Evolutionary conservation across 2,888 invertebrate species (phyloP), one percentile per base, ranked within the genome.

Genomic region (Eupithecia subfuscata): DNA sequence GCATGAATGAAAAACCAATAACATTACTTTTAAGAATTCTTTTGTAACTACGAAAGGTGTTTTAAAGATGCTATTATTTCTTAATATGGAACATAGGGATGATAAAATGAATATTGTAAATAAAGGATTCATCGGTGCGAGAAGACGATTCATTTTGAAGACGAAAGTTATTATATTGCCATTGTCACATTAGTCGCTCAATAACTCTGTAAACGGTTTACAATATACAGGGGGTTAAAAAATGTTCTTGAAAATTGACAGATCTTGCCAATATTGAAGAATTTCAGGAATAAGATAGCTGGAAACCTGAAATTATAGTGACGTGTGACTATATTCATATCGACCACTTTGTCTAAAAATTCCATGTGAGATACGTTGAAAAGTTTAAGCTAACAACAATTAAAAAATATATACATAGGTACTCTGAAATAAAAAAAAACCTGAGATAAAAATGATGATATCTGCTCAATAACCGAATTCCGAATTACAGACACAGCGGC

Each of bases 81-180:
- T 86, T 91, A 89, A 91, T 89, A 81, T 75, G 79, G 78, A 81
- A 83, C 78, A 80, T 86, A 86, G 86, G 83, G 86, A 86, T 88
- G 84, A 87, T 87, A 87, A 86, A 87, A 87, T 84, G 84, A 90
- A 89, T 88, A 85, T 86, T 80, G 82, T 82, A 78, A 79, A 83
- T 79, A 91, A 91, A 90, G 85, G 89, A 88, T 88, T 88, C 89
- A 80, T 64, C 81, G 86, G 84, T 85, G 89, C 90, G 90, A 83
- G 80, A 86, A 83, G 86, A 86, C 79, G 78, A 86, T 85, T 86
- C 82, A 84, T 86, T 88, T 86, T 86, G 84, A 79, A 85, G 85
- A 80, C 80, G 82, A 87, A 89, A 89, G 86, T 86, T 90, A 91
- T 91, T 90, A 89, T 68, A 16, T 85, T 78, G 81, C 85, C 82